These are phyloP conservation scores for Eulemur mongoz DNA, from an alignment of 2,797 vertebrate genomes.

Conservation along the genomic window DNA sequence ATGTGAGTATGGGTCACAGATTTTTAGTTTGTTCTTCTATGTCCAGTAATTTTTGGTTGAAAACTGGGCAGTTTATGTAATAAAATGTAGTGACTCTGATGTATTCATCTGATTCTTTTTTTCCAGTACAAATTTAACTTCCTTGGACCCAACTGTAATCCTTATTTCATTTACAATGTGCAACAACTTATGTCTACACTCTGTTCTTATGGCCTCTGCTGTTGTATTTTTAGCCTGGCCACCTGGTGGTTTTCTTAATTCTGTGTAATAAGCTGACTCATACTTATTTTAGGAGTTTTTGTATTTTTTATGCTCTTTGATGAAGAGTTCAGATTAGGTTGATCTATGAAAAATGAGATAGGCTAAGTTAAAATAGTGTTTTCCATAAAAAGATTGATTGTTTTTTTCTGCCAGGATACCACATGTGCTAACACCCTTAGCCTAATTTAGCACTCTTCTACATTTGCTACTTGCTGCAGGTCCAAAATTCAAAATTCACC, in stretches of 20 bases:
- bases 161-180: background rate
- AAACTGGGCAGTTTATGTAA: background rate
- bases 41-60: background rate
- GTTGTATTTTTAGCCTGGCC: background rate
- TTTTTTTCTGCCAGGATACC: background rate
- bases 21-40: background rate
- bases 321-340: background rate
- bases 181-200: background rate
- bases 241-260: background rate
- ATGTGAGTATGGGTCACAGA: background rate
- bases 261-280: background rate
- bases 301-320: background rate
- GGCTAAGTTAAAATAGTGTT: background rate
- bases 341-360: background rate
- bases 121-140: background rate
- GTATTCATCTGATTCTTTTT: background rate
- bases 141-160: background rate
- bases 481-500: background rate
- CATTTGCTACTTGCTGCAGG: background rate
- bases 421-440: background rate
- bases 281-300: background rate
- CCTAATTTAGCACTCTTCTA: background rate
- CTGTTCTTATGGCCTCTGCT: background rate
- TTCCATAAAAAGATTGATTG: background rate
- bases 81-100: background rate